Conservation (phyloP, 2,113 vertebrate species). For the Xyliphius kryptos region DNA sequence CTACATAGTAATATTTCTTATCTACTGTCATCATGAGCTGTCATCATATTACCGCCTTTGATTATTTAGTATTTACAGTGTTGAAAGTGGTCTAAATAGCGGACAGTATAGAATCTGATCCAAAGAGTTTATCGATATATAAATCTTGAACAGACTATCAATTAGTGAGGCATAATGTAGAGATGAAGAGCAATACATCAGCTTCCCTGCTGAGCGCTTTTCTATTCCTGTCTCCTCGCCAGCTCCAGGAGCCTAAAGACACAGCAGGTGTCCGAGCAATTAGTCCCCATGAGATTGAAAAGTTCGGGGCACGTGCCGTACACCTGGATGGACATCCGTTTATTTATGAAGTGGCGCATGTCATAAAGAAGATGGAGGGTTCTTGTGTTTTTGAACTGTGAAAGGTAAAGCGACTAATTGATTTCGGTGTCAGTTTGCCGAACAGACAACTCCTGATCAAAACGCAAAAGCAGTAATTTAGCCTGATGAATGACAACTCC, state of each 20-base stretch:
- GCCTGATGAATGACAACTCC: conserved; percentile 73
- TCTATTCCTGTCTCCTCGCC: conserved; percentile 6
- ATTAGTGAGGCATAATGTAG: too few relatives aligned
- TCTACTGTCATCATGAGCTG: too few relatives aligned
- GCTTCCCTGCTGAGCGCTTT: not conserved
- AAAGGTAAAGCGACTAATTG: conserved; percentile 73
- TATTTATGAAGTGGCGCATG: conserved; percentile 54
- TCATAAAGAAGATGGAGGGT: conserved; percentile 43
- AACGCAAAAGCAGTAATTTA: conserved; percentile 67
- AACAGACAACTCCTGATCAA: conserved; percentile 67
- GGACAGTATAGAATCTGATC: too few relatives aligned
- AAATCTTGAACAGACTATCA: too few relatives aligned
- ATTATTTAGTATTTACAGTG: too few relatives aligned
- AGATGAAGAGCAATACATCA: too few relatives aligned
- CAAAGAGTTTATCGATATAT: too few relatives aligned
- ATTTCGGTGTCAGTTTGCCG: conserved; percentile 58
- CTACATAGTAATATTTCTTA: too few relatives aligned
- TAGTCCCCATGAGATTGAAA: conserved; percentile 41
- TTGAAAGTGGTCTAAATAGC: too few relatives aligned
- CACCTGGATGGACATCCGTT: conserved; percentile 49
- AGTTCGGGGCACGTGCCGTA: conserved; percentile 42
- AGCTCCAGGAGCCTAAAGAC: conserved; percentile 17
- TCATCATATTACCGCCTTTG: too few relatives aligned
- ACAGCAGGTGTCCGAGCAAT: conserved; percentile 40
- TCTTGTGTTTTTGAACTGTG: conserved; percentile 56